These are phyloP conservation scores for Elaeidobius kamerunicus DNA, from an alignment of 2,888 invertebrate species.

Conservation along the genomic window DNA sequence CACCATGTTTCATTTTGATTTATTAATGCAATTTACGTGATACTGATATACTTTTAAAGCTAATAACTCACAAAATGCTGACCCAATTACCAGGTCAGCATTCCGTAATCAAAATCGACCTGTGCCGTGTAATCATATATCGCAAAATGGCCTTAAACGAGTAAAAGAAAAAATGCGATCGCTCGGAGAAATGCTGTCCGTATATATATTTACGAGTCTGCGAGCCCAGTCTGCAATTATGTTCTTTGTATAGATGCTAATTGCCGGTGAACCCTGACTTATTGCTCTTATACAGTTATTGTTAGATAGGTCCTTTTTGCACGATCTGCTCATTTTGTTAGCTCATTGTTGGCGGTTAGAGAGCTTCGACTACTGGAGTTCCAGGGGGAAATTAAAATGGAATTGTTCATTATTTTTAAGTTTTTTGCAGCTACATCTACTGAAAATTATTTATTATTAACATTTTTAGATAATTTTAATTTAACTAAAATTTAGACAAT, in stretches of 20 bases:
- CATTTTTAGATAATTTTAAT: too few species aligned
- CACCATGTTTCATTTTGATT: too few species aligned
- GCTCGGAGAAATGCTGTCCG: conserved; percentile 22
- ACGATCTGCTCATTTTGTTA: conserved; percentile 21
- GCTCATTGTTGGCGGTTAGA: conserved; percentile 10
- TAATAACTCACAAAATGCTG: conserved; percentile 1
- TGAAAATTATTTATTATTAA: too few species aligned
- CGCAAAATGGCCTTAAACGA: conserved; percentile 13
- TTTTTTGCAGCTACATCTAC: too few species aligned
- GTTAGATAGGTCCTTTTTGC: conserved; percentile 27
- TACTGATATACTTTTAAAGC: conserved; percentile 1
- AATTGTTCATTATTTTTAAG: neutral
- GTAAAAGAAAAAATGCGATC: conserved; percentile 13
- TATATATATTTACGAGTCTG: conserved; percentile 32
- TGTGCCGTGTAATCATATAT: conserved; percentile 18
- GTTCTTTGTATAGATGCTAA: conserved; percentile 36
- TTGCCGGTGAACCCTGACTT: conserved; percentile 36
- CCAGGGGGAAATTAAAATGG: neutral
- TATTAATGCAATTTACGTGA: too few species aligned
- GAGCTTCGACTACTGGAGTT: conserved; percentile 6
- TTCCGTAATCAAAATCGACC: conserved; percentile 10
- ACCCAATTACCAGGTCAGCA: conserved; percentile 9
- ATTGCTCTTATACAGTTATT: conserved; percentile 34
- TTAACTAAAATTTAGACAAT: too few species aligned
- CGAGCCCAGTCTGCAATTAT: conserved; percentile 33